Evolutionary conservation across 2,888 invertebrate species (phyloP).

Genomic region (Melanargia galathea): DNA sequence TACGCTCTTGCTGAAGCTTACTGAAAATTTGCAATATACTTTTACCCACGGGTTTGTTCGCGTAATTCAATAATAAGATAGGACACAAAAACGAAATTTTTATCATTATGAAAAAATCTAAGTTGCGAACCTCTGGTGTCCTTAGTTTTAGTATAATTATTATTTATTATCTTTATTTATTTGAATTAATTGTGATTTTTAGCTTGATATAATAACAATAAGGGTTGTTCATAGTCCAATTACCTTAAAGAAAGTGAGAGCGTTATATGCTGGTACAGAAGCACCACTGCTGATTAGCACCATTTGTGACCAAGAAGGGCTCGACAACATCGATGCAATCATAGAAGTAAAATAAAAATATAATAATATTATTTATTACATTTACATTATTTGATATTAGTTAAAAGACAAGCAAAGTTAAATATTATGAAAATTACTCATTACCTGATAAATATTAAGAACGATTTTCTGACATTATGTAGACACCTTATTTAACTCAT

Average conservation of each 20-base stretch:
- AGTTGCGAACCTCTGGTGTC: too few species aligned
- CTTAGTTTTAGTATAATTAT: neutral
- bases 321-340: slow-evolving; percentile 53
- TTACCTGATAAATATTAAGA: neutral
- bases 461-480: neutral
- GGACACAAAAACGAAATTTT: too few species aligned
- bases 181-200: slow-evolving; percentile 27
- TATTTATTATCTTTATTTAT: slow-evolving; percentile 20
- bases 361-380: too few species aligned
- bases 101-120: too few species aligned
- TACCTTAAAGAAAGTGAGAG: slow-evolving; percentile 42
- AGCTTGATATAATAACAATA: slow-evolving; percentile 50
- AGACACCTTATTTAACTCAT: neutral
- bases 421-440: too few species aligned
- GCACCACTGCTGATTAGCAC: slow-evolving; percentile 48
- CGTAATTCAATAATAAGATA: neutral
- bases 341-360: slow-evolving; percentile 46
- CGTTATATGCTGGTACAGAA: slow-evolving; percentile 38
- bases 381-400: neutral
- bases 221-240: slow-evolving; percentile 45
- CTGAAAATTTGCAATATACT: neutral
- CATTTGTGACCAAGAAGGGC: slow-evolving; percentile 54
- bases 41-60: neutral
- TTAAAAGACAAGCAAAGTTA: neutral
- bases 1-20: neutral